Evolutionary conservation across 2,113 vertebrate genomes (phyloP), one percentile per base, ranked within the genome.

Genomic region (Patagioenas fasciata): DNA sequence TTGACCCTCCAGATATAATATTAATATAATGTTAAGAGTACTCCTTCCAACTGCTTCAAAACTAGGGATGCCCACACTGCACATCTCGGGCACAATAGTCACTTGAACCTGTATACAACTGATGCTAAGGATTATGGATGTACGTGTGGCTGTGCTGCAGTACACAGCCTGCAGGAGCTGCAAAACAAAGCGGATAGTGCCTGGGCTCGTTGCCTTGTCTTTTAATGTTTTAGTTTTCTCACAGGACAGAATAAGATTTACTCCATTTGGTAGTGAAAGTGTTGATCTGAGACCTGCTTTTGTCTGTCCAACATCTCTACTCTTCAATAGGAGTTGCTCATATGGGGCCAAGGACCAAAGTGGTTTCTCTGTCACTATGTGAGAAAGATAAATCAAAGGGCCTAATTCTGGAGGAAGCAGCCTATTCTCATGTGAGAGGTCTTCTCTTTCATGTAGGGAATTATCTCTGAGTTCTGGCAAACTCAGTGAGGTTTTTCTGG

Each of bases 391-490:
- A 93, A 91, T 96, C 60, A 92, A 74, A 88, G 20, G 26, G 31
- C 18, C 61, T 90, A 73, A 88, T 81, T 89, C 51, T 91, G 60
- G 48, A 74, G 82, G 80, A 93, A 96, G n/a, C 38, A 88, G 38
- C 12, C 47, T 91, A 13, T 81, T 84, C 75, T 88, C 71, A 38
- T 64, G 16, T 57, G 58, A 90, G 57, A 71, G 38, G n/a, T 21
- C 51, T 87, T 84, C 56, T 64, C 75, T 96, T 95, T 96, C 58
- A 88, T 83, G 50, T 32, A 75, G 61, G 85, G 65, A 92, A 82
- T 81, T 62, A 90, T 87, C 64, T 56, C 58, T 90, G 81, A 72
- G 32, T 75, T 81, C 82, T 97, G 94, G 78, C 67, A 95, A 93
- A 80, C 40, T 26, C 53, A 71, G 11, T 85, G 69, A 93, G 44